Conservation (phyloP, 2,113 vertebrate genomes). For the Heterochromis multidens region DNA sequence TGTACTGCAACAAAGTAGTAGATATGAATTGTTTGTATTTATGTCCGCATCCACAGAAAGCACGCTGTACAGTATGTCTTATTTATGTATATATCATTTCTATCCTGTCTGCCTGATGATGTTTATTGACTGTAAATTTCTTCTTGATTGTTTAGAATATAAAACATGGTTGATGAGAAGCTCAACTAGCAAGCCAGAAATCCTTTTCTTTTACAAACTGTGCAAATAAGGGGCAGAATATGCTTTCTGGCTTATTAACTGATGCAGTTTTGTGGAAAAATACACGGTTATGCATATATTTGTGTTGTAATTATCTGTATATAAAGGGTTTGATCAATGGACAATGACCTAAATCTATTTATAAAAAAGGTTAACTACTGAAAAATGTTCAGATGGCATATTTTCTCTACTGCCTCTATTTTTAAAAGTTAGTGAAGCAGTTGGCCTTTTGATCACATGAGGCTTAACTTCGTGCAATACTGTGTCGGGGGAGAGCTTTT, state of each 20-base stretch:
- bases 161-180: not conserved
- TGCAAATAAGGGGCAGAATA: not conserved
- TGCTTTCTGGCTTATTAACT: not conserved
- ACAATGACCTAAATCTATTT: constrained; percentile 55
- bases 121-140: constrained; percentile 29
- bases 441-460: not conserved
- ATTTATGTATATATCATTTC: constrained; percentile 29
- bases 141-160: not conserved
- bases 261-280: constrained; percentile 2
- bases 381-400: constrained; percentile 47
- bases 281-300: not conserved
- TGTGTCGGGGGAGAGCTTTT: constrained; percentile 6
- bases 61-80: not conserved
- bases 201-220: not conserved
- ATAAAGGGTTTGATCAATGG: constrained; percentile 41
- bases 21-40: constrained; percentile 21
- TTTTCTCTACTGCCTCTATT: constrained; percentile 71
- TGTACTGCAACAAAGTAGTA: not conserved
- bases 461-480: constrained; percentile 63
- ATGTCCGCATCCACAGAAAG: not conserved
- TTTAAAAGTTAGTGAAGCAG: constrained; percentile 47
- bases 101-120: constrained; percentile 14
- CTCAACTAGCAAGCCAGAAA: not conserved
- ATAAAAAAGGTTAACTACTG: constrained; percentile 61
- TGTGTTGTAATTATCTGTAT: constrained; percentile 46